phyloP scores from a whole-genome alignment of 1,140 invertebrate genomes.

The Drosophila nasuta region DNA sequence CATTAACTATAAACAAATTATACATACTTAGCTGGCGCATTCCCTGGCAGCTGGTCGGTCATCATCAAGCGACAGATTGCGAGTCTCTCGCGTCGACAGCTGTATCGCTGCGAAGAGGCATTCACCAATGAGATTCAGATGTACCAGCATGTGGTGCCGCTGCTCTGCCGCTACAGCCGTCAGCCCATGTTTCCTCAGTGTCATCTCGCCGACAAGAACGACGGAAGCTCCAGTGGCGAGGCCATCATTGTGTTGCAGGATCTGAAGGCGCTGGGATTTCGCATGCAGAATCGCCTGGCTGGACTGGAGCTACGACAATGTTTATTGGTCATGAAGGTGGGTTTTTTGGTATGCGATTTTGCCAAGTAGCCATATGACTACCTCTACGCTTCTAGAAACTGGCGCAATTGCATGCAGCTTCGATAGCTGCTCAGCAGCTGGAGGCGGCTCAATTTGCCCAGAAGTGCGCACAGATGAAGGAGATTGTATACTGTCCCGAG shows the following conservation, averaged over 20 bases:
- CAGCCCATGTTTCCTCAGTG: constrained; percentile 75
- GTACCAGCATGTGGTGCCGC: constrained; percentile 72
- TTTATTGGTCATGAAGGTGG: constrained; percentile 79
- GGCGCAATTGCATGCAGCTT: constrained; percentile 77
- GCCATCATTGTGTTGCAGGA: constrained; percentile 79
- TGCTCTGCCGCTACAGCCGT: constrained; percentile 62
- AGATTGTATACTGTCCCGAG: constrained; percentile 79
- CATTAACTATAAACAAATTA: too few relatives aligned
- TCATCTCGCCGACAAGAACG: constrained; percentile 68
- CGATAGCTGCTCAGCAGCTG: constrained; percentile 67
- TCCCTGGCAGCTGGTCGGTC: constrained; percentile 55
- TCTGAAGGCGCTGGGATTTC: constrained; percentile 65
- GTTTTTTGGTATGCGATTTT: not conserved
- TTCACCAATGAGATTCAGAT: constrained; percentile 81
- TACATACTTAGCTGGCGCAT: constrained; percentile 35
- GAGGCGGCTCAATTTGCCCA: constrained; percentile 49
- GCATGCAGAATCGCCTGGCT: constrained; percentile 72
- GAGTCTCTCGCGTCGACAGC: constrained; percentile 73
- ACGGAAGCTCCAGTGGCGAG: constrained; percentile 57
- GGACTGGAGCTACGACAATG: constrained; percentile 73
- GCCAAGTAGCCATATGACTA: not conserved
- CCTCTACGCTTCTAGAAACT: constrained; percentile 62
- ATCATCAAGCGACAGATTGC: constrained; percentile 83
- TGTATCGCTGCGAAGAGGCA: constrained; percentile 80
- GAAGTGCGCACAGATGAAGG: constrained; percentile 55